Conservation (phyloP, 2,888 invertebrate species). For the Julus scandinavius region DNA sequence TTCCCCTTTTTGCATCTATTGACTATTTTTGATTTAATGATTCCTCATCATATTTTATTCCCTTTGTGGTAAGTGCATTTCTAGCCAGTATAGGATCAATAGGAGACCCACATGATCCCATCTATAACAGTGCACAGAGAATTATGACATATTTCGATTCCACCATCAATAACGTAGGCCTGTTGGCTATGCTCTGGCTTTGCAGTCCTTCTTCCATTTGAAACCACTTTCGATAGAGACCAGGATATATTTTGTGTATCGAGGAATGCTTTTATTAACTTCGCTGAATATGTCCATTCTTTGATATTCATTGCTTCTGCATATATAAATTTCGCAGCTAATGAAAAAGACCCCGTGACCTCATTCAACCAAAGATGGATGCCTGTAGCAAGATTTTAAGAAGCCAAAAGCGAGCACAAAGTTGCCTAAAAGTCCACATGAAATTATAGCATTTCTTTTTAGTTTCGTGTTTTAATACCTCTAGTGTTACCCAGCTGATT, state of each 20-base stretch:
- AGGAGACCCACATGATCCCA: slow-evolving; percentile 44
- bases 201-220: slow-evolving; percentile 7
- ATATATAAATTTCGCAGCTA: slow-evolving; percentile 26
- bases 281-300: slow-evolving; percentile 33
- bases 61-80: slow-evolving; percentile 5
- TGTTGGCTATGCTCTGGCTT: slow-evolving; percentile 27
- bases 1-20: slow-evolving; percentile 40
- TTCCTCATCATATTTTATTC: slow-evolving; percentile 46
- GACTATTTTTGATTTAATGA: slow-evolving; percentile 46
- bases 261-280: slow-evolving; percentile 46
- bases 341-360: slow-evolving; percentile 46
- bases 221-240: slow-evolving; percentile 45
- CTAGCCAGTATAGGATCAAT: background rate
- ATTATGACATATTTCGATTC: slow-evolving; percentile 36
- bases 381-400: slow-evolving; percentile 40
- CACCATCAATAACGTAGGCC: slow-evolving; percentile 37
- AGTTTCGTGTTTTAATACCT: background rate
- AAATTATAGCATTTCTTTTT: slow-evolving; percentile 36
- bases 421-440: background rate
- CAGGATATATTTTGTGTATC: slow-evolving; percentile 29
- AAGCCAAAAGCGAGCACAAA: background rate
- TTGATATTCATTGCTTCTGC: slow-evolving; percentile 8
- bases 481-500: slow-evolving; percentile 31
- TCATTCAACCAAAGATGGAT: slow-evolving; percentile 43
- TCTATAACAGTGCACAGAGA: slow-evolving; percentile 29